These are phyloP conservation scores for Lasioglossum morio DNA, from an alignment of 2,888 invertebrate genomes.

Conservation along the genomic window DNA sequence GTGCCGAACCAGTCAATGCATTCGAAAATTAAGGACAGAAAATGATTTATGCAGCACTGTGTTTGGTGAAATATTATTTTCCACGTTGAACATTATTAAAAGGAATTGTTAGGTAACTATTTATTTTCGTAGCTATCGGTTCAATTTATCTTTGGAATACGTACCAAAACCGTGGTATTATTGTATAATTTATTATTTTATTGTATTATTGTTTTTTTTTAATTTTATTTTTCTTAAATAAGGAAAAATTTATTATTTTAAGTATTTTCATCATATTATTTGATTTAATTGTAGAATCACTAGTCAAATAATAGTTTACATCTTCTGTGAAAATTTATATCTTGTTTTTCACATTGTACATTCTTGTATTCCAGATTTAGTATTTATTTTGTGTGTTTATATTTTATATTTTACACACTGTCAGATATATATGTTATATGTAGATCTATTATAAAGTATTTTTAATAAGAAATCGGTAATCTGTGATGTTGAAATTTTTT, in stretches of 20 bases:
- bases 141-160: background rate
- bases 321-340: background rate
- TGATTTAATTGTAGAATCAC: background rate
- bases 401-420: background rate
- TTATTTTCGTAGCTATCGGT: background rate
- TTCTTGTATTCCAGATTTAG: background rate
- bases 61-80: background rate
- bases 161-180: background rate
- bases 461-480: background rate
- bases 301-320: background rate
- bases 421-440: background rate
- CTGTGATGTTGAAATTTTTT: background rate
- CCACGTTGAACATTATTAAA: background rate
- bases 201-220: too few relatives aligned
- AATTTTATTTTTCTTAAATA: too few relatives aligned
- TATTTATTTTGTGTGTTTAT: background rate
- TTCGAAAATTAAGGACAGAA: background rate
- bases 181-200: too few relatives aligned
- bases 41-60: background rate
- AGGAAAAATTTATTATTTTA: too few relatives aligned
- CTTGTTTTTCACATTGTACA: background rate
- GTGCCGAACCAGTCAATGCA: background rate
- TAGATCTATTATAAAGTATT: background rate
- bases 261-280: too few relatives aligned
- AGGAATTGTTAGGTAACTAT: background rate